Evolutionary conservation across 1,140 invertebrate species (phyloP), one percentile per base, ranked within the genome.

Genomic region (Asbolus verrucosus): DNA sequence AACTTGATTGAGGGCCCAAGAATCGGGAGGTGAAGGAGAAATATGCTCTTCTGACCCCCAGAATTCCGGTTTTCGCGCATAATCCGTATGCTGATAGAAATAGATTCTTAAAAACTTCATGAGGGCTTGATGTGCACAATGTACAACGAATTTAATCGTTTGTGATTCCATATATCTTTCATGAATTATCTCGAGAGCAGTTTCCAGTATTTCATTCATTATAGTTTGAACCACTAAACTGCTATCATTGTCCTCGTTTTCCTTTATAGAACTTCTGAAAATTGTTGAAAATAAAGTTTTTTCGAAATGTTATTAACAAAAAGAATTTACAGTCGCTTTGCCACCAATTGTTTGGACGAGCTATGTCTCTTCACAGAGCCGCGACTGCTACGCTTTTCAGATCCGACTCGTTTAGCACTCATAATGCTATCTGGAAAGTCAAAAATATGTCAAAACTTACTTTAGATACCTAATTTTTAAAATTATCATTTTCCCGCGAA

Each of bases 71-170:
- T 36, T 62, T 0, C 68, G 62, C 9, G 18, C 27, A 14, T 69
- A 65, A 36, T 69, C 68, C 6, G 41, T 27, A 24, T 59, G 63
- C 13, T 61, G 59, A n/a, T 66, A 33, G 6, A 71, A 70, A 15
- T 73, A 27, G 13, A 71, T 36, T 15, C 82, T 74, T 19, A 82
- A 78, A 0, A 82, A 67, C 54, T 82, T 80, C 1, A 82, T 70
- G 78, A 81, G 80, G 0, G 83, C 82, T 60, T 79, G 65, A 1
- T 79, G 77, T 0, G 83, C 80, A 41, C 82, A 83, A 65, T 82
- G 75, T 0, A 73, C 80, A 0, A 82, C 80, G 69, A 83, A 83
- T 6, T 75, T 27, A 0, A 77, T 46, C 0, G 66, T 80, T 54
- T 83, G 81, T n/a, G 70, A 75, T 31, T 80, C 75, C 80, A 84